Percentiles rank a stretch among this genome's conserved stretches.
These are phyloP conservation scores for Centropristis striata DNA, from an alignment of 2,113 vertebrate species.

Conservation along the genomic window DNA sequence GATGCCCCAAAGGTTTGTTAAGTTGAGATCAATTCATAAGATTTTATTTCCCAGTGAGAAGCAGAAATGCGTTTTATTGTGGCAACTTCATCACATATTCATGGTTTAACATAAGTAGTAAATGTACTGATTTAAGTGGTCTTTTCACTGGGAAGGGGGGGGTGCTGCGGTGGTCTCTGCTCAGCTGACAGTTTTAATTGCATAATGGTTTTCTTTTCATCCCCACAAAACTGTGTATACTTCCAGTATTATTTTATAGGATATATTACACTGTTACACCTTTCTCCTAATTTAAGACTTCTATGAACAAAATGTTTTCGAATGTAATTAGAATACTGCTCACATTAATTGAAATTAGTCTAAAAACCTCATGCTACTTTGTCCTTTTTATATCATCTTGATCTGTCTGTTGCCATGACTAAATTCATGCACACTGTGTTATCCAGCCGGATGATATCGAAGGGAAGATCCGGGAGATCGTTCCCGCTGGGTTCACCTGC, in stretches of 20 bases:
- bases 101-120: slow-evolving; percentile 99
- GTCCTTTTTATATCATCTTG: not conserved
- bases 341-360: not conserved
- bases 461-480: slow-evolving; percentile 94
- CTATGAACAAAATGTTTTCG: not conserved
- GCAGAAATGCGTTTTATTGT: slow-evolving; percentile 97
- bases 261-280: slow-evolving; percentile 43
- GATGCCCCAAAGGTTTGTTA: slow-evolving; percentile 95
- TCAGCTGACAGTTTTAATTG: slow-evolving; percentile 98
- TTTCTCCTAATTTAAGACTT: slow-evolving; percentile 36
- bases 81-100: slow-evolving; percentile 99
- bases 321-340: not conserved
- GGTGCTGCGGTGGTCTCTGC: slow-evolving; percentile 86
- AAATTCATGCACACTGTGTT: slow-evolving; percentile 18
- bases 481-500: slow-evolving; percentile 94
- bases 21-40: slow-evolving; percentile 99
- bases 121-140: slow-evolving; percentile 99
- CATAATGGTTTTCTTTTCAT: slow-evolving; percentile 88
- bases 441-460: slow-evolving; percentile 93
- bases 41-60: slow-evolving; percentile 99
- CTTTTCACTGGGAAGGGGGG: slow-evolving; percentile 84
- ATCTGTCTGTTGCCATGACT: not conserved
- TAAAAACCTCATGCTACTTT: not conserved
- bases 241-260: slow-evolving; percentile 60
- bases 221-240: slow-evolving; percentile 74